Percentiles rank a stretch among this genome's conserved stretches.
Conservation (phyloP, 2,797 vertebrate species). For the Hyperoplus immaculatus region DNA sequence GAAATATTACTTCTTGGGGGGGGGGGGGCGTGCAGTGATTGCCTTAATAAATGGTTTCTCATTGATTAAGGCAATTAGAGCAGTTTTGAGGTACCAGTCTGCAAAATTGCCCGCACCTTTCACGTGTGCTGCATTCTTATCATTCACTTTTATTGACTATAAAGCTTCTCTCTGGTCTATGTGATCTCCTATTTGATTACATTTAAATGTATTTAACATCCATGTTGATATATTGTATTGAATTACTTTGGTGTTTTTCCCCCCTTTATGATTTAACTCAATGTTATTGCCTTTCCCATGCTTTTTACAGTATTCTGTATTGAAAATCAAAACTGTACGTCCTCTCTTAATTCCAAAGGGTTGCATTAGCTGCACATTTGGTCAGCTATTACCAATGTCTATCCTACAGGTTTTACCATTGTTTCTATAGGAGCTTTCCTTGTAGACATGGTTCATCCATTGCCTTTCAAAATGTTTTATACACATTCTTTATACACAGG, state of each 20-base stretch:
- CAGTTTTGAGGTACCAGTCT: background rate
- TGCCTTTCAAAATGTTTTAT: background rate
- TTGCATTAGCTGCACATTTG: background rate
- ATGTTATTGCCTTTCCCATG: background rate
- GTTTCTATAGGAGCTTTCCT: background rate
- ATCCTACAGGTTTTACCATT: no score
- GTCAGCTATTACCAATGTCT: no score
- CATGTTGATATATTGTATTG: background rate
- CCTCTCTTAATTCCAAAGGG: background rate
- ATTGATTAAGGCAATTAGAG: background rate
- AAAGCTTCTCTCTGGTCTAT: no score
- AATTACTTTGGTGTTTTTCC: background rate
- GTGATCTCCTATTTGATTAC: no score
- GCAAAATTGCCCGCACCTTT: background rate
- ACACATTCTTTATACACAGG: background rate
- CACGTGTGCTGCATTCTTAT: background rate
- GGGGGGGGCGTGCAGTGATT: background rate
- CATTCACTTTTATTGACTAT: background rate
- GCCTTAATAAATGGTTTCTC: background rate
- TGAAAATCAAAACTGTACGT: background rate
- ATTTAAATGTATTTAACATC: background rate
- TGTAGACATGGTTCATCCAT: no score
- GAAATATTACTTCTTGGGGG: no score
- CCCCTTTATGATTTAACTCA: background rate
- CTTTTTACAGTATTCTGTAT: background rate